Conservation (phyloP, 2,888 invertebrate species). For the Lottia gigantea region DNA sequence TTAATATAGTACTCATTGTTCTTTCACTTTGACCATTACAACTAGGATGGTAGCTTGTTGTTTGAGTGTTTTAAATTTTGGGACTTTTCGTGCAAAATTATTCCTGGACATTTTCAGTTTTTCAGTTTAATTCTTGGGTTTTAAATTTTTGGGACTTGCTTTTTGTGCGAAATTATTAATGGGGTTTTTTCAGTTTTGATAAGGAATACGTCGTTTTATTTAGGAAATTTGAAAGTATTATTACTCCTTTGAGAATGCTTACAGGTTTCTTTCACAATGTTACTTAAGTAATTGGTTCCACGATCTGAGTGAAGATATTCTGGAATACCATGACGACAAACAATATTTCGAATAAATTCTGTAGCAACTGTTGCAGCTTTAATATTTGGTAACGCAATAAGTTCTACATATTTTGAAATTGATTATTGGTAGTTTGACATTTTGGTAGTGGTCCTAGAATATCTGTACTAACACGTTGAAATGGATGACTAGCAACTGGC, state of each 20-base stretch:
- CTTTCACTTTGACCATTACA: conserved; percentile 15
- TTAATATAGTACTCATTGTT: neutral
- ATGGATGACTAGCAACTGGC: conserved; percentile 6
- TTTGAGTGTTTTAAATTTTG: conserved; percentile 14
- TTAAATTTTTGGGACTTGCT: too few relatives aligned
- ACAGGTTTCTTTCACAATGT: conserved; percentile 18
- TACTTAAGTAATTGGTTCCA: conserved; percentile 12
- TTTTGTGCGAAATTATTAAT: too few relatives aligned
- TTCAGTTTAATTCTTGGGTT: too few relatives aligned
- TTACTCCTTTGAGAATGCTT: too few relatives aligned
- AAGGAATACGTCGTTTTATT: too few relatives aligned
- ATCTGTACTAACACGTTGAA: conserved; percentile 17
- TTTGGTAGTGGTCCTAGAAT: conserved; percentile 15
- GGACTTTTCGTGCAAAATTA: too few relatives aligned
- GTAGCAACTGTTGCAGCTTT: conserved; percentile 7
- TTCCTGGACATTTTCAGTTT: too few relatives aligned
- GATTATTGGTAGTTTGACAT: neutral
- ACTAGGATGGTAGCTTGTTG: conserved; percentile 11
- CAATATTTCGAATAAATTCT: conserved; percentile 12
- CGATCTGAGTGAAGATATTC: conserved; percentile 8
- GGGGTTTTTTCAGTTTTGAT: too few relatives aligned
- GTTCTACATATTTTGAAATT: conserved; percentile 18
- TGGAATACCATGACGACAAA: conserved; percentile 19
- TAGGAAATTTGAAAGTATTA: too few relatives aligned
- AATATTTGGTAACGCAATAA: conserved; percentile 15